These are phyloP conservation scores for Raja brachyura DNA, from an alignment of 2,113 vertebrate species.

Conservation along the genomic window DNA sequence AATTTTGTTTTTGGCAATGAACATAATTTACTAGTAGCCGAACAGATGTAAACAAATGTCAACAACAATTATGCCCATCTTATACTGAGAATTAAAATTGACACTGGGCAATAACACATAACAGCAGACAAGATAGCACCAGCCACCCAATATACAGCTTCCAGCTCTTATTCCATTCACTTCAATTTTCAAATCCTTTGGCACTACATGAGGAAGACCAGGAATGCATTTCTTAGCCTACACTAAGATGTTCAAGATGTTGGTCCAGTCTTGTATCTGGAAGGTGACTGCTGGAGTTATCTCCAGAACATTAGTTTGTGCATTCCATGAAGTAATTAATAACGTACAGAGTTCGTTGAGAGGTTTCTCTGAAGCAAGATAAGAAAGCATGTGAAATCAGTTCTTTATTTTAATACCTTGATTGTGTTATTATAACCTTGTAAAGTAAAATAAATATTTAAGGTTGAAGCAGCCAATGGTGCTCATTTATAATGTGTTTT, in stretches of 20 bases:
- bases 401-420: background rate
- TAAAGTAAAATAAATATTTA: constrained; percentile 8
- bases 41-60: background rate
- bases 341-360: background rate
- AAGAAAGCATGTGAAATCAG: background rate
- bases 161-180: background rate
- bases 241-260: background rate
- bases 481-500: background rate
- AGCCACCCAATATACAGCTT: background rate
- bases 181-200: background rate
- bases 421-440: background rate
- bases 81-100: background rate
- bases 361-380: background rate
- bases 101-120: background rate
- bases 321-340: background rate
- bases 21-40: background rate
- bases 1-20: background rate
- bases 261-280: background rate
- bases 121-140: background rate
- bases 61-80: too few species aligned
- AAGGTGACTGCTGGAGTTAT: background rate
- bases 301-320: constrained; percentile 12
- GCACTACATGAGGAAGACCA: background rate
- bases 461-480: background rate
- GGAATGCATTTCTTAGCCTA: background rate